Percentiles rank a stretch among this genome's conserved stretches.
Conservation (phyloP, 2,888 invertebrate species). For the Acleris laterana region DNA sequence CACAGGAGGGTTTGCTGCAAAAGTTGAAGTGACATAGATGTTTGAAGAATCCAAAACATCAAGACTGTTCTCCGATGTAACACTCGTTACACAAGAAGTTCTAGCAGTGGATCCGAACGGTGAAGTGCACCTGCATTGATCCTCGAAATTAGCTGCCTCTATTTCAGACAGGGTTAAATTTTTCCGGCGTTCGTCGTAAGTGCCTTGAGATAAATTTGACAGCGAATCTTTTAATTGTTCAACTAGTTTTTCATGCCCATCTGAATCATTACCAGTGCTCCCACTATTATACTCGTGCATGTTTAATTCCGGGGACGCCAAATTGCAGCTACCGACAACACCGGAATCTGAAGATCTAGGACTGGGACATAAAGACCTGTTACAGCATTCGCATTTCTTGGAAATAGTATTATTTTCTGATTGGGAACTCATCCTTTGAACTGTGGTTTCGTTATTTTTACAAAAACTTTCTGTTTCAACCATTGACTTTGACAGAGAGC, state of each 20-base stretch:
- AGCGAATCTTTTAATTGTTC: constrained; percentile 59
- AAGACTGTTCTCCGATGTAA: constrained; percentile 83
- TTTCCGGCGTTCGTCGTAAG: constrained; percentile 63
- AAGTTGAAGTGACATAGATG: constrained; percentile 80
- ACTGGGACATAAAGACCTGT: constrained; percentile 86
- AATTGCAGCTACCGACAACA: constrained; percentile 92
- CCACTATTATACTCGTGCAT: constrained; percentile 65
- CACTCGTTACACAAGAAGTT: constrained; percentile 85
- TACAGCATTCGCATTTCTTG: constrained; percentile 85
- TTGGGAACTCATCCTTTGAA: constrained; percentile 76
- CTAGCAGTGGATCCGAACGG: constrained; percentile 90
- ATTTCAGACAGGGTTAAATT: constrained; percentile 83
- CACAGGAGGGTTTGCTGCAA: constrained; percentile 73
- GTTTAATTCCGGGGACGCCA: constrained; percentile 88
- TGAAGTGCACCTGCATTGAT: constrained; percentile 89
- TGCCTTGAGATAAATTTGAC: constrained; percentile 60
- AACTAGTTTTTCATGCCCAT: constrained; percentile 64
- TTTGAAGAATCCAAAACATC: constrained; percentile 82
- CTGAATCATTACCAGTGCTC: constrained; percentile 68
- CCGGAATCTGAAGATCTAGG: constrained; percentile 93
- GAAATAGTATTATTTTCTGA: constrained; percentile 67
- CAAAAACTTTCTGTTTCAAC: constrained; percentile 68
- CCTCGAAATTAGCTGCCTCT: constrained; percentile 86
- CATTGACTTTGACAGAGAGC: constrained; percentile 76
- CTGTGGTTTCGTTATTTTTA: constrained; percentile 58